These are phyloP conservation scores for Erebia palarica DNA, from an alignment of 2,888 invertebrate genomes.

Conservation along the genomic window DNA sequence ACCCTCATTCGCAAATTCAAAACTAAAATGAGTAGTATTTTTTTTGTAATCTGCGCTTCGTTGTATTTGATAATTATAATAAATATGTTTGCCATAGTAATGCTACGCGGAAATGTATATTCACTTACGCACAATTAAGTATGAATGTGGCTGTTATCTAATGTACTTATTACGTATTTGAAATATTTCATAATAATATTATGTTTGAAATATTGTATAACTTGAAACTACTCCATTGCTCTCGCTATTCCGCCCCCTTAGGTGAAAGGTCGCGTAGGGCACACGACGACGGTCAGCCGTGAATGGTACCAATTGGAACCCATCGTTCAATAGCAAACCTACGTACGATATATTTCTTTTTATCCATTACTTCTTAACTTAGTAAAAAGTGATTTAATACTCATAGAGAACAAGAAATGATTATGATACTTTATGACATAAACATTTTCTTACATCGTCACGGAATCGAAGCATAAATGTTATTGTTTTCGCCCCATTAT, in stretches of 20 bases:
- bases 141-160: background rate
- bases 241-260: slow-evolving; percentile 61
- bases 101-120: too few species aligned
- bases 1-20: background rate
- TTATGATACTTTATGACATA: background rate
- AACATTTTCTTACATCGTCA: background rate
- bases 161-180: background rate
- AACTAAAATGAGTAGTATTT: background rate
- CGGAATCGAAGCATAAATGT: slow-evolving; percentile 11
- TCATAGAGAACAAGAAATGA: slow-evolving; percentile 11
- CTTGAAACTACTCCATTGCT: slow-evolving; percentile 47
- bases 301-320: slow-evolving; percentile 75
- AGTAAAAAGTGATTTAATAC: background rate
- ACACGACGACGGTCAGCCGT: slow-evolving; percentile 76
- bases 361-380: slow-evolving; percentile 22
- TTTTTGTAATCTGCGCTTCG: too few species aligned
- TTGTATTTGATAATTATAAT: too few species aligned
- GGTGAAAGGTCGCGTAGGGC: slow-evolving; percentile 77
- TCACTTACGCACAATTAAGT: background rate
- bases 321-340: slow-evolving; percentile 31
- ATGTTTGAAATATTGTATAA: background rate
- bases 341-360: slow-evolving; percentile 10
- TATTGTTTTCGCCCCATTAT: slow-evolving; percentile 2
- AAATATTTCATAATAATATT: background rate
- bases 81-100: too few species aligned